These are phyloP conservation scores for Zaprionus gabonicus DNA, from an alignment of 1,140 invertebrate genomes.

Conservation along the genomic window DNA sequence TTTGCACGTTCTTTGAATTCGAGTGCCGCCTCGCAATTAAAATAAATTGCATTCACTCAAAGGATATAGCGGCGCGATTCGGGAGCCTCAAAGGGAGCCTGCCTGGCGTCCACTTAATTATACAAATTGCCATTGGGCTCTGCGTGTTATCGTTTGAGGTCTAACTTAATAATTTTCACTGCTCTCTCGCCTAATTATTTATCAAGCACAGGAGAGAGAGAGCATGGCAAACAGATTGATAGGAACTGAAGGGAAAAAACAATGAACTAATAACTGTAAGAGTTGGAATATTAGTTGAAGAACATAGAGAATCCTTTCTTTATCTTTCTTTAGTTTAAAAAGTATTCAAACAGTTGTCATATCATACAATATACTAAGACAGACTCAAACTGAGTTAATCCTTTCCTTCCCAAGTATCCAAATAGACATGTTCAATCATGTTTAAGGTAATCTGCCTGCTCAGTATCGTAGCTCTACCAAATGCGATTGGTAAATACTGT, in stretches of 20 bases:
- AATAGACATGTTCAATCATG: not conserved
- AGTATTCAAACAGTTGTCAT: no score
- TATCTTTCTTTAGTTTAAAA: no score
- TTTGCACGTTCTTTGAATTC: constrained; percentile 53
- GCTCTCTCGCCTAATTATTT: not conserved
- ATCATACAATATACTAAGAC: no score
- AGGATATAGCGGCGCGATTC: constrained; percentile 30
- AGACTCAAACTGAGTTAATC: not conserved
- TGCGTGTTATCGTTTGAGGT: constrained; percentile 8
- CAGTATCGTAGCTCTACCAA: not conserved
- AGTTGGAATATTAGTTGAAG: no score
- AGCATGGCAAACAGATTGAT: not conserved
- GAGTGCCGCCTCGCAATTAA: constrained; percentile 59
- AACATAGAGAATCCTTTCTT: no score
- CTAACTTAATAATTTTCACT: not conserved
- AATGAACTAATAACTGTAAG: not conserved
- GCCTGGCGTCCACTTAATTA: constrained; percentile 38
- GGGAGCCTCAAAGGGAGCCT: constrained; percentile 19
- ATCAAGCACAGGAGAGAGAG: not conserved
- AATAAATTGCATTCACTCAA: constrained; percentile 67
- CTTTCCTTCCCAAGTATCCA: not conserved
- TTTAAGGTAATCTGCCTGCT: not conserved
- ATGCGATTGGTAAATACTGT: not conserved
- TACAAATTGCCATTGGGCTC: constrained; percentile 27
- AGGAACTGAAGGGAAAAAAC: no score